Evolutionary conservation across 2,888 invertebrate genomes (phyloP).

Genomic region (Mesorhabditis sp.): DNA sequence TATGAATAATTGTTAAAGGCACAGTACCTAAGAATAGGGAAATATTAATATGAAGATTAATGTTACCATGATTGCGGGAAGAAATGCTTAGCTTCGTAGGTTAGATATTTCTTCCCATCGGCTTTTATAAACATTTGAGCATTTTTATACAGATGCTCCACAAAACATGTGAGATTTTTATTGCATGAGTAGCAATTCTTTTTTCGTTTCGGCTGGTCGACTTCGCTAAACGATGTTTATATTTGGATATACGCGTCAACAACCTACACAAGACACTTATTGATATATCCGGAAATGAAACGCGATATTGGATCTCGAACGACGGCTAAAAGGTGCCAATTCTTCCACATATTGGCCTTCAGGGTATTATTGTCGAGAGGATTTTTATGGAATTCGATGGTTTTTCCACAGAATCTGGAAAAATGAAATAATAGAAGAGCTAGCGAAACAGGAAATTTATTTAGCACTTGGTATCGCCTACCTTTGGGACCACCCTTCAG

Average conservation of each 20-base stretch:
- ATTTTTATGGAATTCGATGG: neutral
- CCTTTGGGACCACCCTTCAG: neutral
- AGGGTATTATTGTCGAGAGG: neutral
- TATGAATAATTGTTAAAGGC: neutral
- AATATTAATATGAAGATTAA: neutral
- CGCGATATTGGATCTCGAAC: constrained; percentile 1
- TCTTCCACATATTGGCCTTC: neutral
- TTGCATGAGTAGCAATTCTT: neutral
- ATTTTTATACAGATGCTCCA: neutral
- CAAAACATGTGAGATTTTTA: neutral
- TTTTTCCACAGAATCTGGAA: constrained; percentile 1
- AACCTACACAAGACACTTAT: neutral
- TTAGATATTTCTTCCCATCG: constrained; percentile 1
- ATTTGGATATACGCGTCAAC: neutral
- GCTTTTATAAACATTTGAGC: neutral
- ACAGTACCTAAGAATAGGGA: neutral
- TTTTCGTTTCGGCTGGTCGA: neutral
- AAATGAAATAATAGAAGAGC: neutral
- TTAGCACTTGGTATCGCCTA: neutral
- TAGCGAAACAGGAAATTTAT: neutral
- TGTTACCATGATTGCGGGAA: constrained; percentile 5
- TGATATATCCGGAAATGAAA: constrained; percentile 4
- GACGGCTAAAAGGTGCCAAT: constrained; percentile 2
- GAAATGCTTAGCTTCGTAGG: neutral
- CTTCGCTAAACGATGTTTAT: neutral